Percentiles rank a stretch among this genome's conserved stretches.
These are phyloP conservation scores for Piaya cayana DNA, from an alignment of 2,113 vertebrate genomes.

Conservation along the genomic window DNA sequence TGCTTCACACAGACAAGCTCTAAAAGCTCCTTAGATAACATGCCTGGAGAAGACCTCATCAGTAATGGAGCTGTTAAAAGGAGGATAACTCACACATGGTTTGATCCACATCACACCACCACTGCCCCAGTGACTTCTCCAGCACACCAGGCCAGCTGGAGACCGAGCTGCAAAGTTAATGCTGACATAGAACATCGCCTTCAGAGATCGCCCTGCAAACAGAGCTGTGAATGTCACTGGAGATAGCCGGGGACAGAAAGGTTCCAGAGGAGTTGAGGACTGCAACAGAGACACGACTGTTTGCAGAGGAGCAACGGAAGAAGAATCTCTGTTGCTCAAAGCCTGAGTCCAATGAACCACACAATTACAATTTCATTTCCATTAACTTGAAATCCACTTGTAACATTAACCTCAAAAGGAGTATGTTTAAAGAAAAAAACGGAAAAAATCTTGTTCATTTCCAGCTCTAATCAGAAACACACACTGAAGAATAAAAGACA, in stretches of 20 bases:
- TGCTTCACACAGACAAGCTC: not conserved
- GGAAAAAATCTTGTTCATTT: not conserved
- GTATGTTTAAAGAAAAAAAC: not conserved
- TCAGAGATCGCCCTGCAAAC: not conserved
- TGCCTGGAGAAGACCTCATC: not conserved
- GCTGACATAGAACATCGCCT: not conserved
- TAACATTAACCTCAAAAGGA: conserved; percentile 37
- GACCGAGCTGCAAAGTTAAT: not conserved
- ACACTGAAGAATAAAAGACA: conserved; percentile 3
- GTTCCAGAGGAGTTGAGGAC: not conserved
- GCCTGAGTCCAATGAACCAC: not conserved
- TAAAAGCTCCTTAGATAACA: not conserved
- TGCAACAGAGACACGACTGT: not conserved
- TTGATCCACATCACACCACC: not conserved
- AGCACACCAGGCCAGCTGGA: not conserved
- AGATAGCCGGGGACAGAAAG: not conserved
- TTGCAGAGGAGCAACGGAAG: not conserved
- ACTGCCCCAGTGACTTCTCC: accelerated
- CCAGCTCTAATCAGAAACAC: conserved; percentile 68
- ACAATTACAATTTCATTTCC: conserved; percentile 17
- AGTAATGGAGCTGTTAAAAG: not conserved
- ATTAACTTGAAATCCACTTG: conserved; percentile 29
- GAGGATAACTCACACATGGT: accelerated
- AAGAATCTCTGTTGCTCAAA: not conserved
- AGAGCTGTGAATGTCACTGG: not conserved